Evolutionary conservation across 2,888 invertebrate genomes (phyloP), one percentile per base, ranked within the genome.

Genomic region (Amphipyra tragopoginis): DNA sequence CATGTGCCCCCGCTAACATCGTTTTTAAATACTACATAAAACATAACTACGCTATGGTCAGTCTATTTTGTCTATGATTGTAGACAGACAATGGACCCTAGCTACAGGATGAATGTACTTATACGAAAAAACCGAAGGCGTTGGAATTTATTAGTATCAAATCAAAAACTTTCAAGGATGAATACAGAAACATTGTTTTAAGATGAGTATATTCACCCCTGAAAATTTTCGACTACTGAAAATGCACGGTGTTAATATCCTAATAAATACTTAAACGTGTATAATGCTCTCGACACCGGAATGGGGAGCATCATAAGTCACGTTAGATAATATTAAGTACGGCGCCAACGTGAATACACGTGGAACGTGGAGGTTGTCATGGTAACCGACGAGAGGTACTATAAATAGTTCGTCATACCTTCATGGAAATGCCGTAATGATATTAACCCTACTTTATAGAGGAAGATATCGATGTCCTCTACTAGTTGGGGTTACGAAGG

Each of bases 361-460:
- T n/a, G 14, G 26, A 40, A 52, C 48, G 43, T 42, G 21, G 29
- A 38, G 15, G 21, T 63, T 29, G 50, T 57, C 43, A 70, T 70
- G 47, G 64, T 11, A 48, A 70, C 69, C n/a, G 9, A 44, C 21
- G 15, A 15, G 13, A 52, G 9, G 7, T 50, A 34, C 33, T 45
- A 39, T 49, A 36, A 39, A 52, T 65, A 52, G 48, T 11, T 47
- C 15, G 0, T 33, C n/a, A 38, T 43, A 33, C 40, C 59, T 47
- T 45, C 11, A 42, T 36, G 34, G 48, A 50, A 49, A 62, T 45
- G 13, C 21, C 38, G 10, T 44, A 49, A 61, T 56, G n/a, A 42
- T 40, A 47, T 68, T 44, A 67, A 44, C 48, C 40, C 26, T 52
- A 40, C 9, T 3, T 34, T 45, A 48, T 42, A 14, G 5, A 50